Evolutionary conservation across 2,888 invertebrate genomes (phyloP).

Genomic region (Phymatocera aterrima): DNA sequence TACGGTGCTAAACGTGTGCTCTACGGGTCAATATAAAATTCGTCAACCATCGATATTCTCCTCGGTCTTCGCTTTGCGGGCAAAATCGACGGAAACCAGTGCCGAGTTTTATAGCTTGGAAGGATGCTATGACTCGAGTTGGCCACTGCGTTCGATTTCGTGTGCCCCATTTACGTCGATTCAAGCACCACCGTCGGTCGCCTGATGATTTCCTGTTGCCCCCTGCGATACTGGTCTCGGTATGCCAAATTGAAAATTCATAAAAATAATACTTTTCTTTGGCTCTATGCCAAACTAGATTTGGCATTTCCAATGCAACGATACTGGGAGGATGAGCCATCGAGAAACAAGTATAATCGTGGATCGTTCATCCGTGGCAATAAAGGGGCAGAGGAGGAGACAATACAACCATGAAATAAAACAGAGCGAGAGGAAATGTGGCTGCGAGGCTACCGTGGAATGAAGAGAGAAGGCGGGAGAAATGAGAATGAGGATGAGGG

Average conservation of each 20-base stretch:
- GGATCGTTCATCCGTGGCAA: conserved; percentile 35
- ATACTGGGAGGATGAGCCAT: neutral
- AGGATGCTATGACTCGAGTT: conserved; percentile 2
- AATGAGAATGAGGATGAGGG: neutral
- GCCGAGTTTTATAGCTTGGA: neutral
- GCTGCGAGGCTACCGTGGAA: neutral
- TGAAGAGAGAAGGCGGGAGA: neutral
- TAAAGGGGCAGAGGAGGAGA: neutral
- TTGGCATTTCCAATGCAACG: conserved; percentile 38
- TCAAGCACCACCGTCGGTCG: conserved; percentile 20
- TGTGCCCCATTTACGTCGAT: conserved; percentile 8
- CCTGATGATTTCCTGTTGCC: conserved; percentile 42
- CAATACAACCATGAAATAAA: conserved; percentile 26
- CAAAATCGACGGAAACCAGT: neutral
- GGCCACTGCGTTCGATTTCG: conserved; percentile 14
- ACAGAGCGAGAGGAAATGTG: neutral
- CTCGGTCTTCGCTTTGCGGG: neutral
- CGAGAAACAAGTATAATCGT: conserved; percentile 30
- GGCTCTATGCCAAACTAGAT: conserved; percentile 39
- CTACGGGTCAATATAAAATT: neutral
- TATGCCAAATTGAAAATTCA: conserved; percentile 48
- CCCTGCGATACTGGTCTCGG: neutral
- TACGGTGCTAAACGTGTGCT: neutral
- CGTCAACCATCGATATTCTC: neutral
- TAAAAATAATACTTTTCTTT: conserved; percentile 45